Evolutionary conservation across 2,797 vertebrate species (phyloP).

Genomic region (Dicrostonyx torquatus): DNA sequence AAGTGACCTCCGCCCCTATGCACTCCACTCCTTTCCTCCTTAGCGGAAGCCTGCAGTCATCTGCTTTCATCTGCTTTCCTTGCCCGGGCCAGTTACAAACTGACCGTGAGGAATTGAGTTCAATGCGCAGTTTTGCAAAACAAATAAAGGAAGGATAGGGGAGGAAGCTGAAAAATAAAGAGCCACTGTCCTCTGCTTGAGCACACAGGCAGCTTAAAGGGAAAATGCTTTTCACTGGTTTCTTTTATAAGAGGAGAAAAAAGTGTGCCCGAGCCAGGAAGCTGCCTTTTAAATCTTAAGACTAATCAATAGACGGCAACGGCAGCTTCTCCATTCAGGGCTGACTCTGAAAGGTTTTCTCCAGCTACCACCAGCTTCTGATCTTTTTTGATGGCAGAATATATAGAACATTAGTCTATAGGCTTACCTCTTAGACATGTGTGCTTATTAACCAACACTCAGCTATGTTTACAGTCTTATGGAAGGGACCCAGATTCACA

Average conservation of each 20-base stretch:
- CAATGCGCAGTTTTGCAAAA: not conserved
- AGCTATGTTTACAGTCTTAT: not conserved
- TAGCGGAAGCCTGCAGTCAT: not conserved
- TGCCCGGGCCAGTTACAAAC: not conserved
- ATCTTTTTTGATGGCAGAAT: not conserved
- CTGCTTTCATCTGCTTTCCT: constrained; percentile 25
- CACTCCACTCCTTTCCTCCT: not conserved
- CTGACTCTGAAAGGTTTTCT: constrained; percentile 22
- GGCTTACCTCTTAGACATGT: not conserved
- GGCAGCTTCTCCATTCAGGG: not conserved
- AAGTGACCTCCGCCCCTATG: not conserved
- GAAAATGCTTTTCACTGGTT: not conserved
- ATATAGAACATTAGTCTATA: not conserved
- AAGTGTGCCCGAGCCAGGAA: not conserved
- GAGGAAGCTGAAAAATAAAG: not conserved
- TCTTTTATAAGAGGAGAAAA: not conserved
- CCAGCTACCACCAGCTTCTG: not conserved
- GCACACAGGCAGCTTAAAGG: not conserved
- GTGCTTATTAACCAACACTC: not conserved
- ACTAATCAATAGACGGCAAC: not conserved
- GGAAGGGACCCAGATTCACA: not conserved
- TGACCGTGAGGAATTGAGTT: not conserved
- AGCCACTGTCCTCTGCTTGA: not conserved
- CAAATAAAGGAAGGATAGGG: not conserved
- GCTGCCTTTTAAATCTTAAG: not conserved